These are phyloP conservation scores for Nephrotoma flavescens DNA, from an alignment of 2,888 invertebrate genomes.

Conservation along the genomic window DNA sequence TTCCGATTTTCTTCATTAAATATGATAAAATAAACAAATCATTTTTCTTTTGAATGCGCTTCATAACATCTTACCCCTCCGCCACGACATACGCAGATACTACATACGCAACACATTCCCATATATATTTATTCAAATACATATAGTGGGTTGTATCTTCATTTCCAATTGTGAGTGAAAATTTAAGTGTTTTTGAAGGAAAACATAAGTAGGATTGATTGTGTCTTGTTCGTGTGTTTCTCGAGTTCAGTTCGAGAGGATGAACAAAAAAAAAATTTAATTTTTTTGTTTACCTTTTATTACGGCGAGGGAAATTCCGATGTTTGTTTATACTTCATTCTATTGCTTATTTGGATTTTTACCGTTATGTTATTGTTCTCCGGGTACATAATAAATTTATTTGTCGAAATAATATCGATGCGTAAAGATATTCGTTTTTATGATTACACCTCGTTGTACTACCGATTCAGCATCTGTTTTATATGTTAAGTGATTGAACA, in stretches of 20 bases:
- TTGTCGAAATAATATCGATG: background rate
- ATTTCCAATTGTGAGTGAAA: background rate
- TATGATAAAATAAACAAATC: background rate
- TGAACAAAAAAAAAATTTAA: background rate
- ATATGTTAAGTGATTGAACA: background rate
- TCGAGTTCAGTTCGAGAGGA: background rate
- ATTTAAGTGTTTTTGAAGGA: background rate
- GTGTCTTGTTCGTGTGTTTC: background rate
- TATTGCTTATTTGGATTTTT: background rate
- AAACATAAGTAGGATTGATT: background rate
- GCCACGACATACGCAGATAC: background rate
- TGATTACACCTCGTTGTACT: background rate
- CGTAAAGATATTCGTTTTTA: background rate
- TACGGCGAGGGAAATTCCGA: background rate
- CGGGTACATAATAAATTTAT: background rate
- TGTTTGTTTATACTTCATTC: background rate
- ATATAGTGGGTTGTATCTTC: background rate
- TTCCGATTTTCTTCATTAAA: background rate
- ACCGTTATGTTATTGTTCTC: background rate
- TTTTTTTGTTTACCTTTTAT: background rate
- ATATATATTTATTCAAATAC: background rate
- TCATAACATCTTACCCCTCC: background rate
- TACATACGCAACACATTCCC: background rate
- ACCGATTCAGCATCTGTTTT: background rate
- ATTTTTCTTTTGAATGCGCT: background rate